Percentiles rank a stretch among this genome's conserved stretches.
Evolutionary conservation across 1,140 invertebrate genomes (phyloP).

Genomic region (Drosophila obscura): DNA sequence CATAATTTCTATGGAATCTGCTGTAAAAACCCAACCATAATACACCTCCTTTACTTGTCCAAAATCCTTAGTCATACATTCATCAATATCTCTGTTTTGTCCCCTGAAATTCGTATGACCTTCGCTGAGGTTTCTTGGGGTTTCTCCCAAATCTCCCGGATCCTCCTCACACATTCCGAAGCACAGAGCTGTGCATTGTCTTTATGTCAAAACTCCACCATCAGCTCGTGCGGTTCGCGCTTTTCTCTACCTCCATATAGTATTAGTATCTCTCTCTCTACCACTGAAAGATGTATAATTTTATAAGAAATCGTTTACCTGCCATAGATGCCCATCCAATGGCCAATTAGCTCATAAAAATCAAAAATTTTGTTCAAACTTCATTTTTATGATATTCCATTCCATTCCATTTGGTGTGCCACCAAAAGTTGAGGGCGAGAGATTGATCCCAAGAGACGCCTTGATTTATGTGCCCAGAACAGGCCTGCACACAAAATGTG

Average conservation of each 20-base stretch:
- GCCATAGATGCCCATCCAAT: slow-evolving; percentile 43
- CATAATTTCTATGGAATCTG: no score
- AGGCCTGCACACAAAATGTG: slow-evolving; percentile 9
- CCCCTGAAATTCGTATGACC: slow-evolving; percentile 14
- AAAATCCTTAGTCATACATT: slow-evolving; percentile 39
- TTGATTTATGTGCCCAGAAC: slow-evolving; percentile 63
- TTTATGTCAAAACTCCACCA: slow-evolving; percentile 16
- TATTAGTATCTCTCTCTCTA: neutral
- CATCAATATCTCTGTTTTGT: slow-evolving; percentile 1
- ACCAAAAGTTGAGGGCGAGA: slow-evolving; percentile 26
- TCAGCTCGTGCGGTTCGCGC: slow-evolving; percentile 72
- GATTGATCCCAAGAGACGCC: slow-evolving; percentile 39
- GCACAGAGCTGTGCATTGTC: slow-evolving; percentile 60
- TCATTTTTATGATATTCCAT: slow-evolving; percentile 64
- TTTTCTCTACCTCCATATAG: slow-evolving; percentile 26
- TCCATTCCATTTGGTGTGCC: neutral
- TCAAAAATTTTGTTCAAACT: slow-evolving; percentile 73
- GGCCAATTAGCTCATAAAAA: slow-evolving; percentile 78
- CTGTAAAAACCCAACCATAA: no score
- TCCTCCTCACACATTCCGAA: slow-evolving; percentile 37
- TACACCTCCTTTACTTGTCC: neutral
- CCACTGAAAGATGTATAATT: neutral
- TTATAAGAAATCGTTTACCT: slow-evolving; percentile 50
- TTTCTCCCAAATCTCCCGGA: slow-evolving; percentile 68
- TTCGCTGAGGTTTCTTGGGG: slow-evolving; percentile 26